Conservation (phyloP, 2,888 invertebrate genomes). For the Cheiracanthium punctorium region DNA sequence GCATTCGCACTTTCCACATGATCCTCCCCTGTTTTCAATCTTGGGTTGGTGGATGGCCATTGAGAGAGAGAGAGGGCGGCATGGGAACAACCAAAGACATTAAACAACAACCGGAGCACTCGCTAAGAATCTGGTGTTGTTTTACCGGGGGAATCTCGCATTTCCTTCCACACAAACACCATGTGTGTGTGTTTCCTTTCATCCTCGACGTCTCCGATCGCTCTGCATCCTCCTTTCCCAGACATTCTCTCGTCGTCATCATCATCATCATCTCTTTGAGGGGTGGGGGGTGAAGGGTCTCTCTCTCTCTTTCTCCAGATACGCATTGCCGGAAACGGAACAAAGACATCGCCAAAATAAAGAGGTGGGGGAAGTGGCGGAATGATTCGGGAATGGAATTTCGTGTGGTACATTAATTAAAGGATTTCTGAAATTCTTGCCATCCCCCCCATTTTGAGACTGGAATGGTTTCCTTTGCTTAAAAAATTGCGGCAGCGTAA, state of each 20-base stretch:
- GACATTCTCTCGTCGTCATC: background rate
- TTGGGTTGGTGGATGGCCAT: background rate
- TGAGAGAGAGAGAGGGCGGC: background rate
- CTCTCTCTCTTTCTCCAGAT: too few species aligned
- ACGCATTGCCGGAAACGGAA: conserved; percentile 12
- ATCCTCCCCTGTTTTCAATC: background rate
- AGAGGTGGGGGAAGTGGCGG: background rate
- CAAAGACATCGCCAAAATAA: background rate
- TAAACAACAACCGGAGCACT: too few species aligned
- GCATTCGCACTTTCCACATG: too few species aligned
- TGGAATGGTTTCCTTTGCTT: too few species aligned
- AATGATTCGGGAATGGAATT: too few species aligned
- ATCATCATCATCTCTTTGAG: too few species aligned
- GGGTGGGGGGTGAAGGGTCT: background rate
- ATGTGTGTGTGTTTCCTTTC: conserved; percentile 13
- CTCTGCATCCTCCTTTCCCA: background rate
- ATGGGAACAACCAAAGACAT: too few species aligned
- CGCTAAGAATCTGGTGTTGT: conserved; percentile 15
- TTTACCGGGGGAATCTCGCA: conserved; percentile 14
- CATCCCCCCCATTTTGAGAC: too few species aligned
- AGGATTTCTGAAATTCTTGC: too few species aligned
- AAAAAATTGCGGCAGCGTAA: too few species aligned
- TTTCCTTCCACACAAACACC: conserved; percentile 19
- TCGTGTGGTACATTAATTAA: too few species aligned
- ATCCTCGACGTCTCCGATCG: background rate